Percentiles rank a stretch among this genome's conserved stretches.
phyloP scores from a whole-genome alignment of 2,797 vertebrate species.

The Ciconia nigra region DNA sequence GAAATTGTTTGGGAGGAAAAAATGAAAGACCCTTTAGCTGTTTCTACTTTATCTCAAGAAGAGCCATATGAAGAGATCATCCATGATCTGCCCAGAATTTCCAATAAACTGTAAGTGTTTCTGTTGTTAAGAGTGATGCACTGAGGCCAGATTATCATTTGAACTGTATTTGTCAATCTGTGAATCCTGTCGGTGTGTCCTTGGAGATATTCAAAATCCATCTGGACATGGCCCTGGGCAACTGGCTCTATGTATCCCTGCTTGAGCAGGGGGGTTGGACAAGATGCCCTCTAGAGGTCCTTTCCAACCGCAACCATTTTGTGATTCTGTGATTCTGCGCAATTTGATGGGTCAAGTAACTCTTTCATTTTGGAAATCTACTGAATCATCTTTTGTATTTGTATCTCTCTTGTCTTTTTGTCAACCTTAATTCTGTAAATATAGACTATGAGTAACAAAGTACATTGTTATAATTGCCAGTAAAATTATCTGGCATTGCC shows the following conservation, averaged over 20 bases:
- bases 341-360: not conserved
- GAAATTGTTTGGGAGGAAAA: constrained; percentile 85
- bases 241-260: not conserved
- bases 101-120: constrained; percentile 87
- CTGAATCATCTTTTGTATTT: not conserved
- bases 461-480: not conserved
- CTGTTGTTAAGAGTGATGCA: not conserved
- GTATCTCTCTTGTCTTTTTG: not conserved
- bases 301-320: not conserved
- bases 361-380: not conserved
- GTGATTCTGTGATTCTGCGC: not conserved
- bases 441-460: not conserved
- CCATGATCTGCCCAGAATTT: constrained; percentile 76
- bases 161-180: not conserved
- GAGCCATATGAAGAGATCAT: constrained; percentile 82
- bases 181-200: not conserved
- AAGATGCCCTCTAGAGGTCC: not conserved
- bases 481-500: not conserved
- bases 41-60: constrained; percentile 71
- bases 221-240: not conserved
- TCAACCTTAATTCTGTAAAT: not conserved
- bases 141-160: not conserved
- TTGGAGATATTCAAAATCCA: not conserved
- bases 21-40: constrained; percentile 73
- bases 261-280: not conserved